Percentiles rank a stretch among this genome's conserved stretches.
These are phyloP conservation scores for Dicycla oo DNA, from an alignment of 2,888 invertebrate species.

Conservation along the genomic window DNA sequence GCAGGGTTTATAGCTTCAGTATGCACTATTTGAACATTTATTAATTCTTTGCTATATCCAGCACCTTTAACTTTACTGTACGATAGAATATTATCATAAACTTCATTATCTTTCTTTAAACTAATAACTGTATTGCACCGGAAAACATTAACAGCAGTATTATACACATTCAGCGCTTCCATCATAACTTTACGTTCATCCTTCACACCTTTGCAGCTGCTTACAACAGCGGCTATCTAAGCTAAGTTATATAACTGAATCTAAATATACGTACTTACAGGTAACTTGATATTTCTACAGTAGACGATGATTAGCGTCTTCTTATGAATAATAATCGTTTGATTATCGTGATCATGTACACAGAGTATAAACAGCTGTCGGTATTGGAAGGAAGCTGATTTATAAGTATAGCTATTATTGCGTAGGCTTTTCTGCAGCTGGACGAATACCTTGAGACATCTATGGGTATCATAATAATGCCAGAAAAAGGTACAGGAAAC, in stretches of 20 bases:
- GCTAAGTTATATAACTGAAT: slow-evolving; percentile 36
- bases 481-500: background rate
- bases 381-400: slow-evolving; percentile 18
- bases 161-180: slow-evolving; percentile 17
- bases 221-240: slow-evolving; percentile 25
- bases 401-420: background rate
- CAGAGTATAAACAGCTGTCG: slow-evolving; percentile 7
- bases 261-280: slow-evolving; percentile 25
- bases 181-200: slow-evolving; percentile 46
- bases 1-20: background rate
- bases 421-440: background rate
- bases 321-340: slow-evolving; percentile 44
- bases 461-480: background rate
- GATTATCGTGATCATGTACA: slow-evolving; percentile 32
- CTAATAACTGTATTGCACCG: slow-evolving; percentile 26
- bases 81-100: slow-evolving; percentile 21
- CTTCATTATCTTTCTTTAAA: slow-evolving; percentile 16
- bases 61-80: background rate
- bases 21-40: background rate
- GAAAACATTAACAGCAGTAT: slow-evolving; percentile 42
- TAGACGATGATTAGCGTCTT: slow-evolving; percentile 38
- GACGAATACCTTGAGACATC: background rate
- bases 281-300: slow-evolving; percentile 45
- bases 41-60: background rate
- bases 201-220: slow-evolving; percentile 29